These are phyloP conservation scores for Trachelus iudaicus DNA, from an alignment of 2,888 invertebrate genomes.

Conservation along the genomic window DNA sequence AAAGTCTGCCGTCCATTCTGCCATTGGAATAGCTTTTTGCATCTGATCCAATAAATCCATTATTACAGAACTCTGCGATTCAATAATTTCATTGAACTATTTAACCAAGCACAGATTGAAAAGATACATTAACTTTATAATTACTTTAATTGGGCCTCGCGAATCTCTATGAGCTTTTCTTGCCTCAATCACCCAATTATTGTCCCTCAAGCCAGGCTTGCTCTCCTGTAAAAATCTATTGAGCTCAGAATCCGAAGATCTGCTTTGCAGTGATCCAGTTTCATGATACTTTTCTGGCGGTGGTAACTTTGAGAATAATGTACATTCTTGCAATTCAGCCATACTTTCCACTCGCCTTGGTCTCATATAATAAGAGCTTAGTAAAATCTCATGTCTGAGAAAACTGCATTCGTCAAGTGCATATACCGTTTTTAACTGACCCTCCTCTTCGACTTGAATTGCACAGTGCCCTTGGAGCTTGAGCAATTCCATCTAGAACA, in stretches of 20 bases:
- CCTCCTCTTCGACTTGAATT: constrained; percentile 35
- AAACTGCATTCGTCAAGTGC: constrained; percentile 53
- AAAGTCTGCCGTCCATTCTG: constrained; percentile 55
- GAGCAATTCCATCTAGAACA: constrained; percentile 47
- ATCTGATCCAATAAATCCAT: constrained; percentile 54
- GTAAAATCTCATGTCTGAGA: constrained; percentile 50
- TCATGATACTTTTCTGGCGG: constrained; percentile 33
- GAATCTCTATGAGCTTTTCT: constrained; percentile 51
- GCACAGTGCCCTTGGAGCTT: constrained; percentile 46
- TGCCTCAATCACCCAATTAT: constrained; percentile 53
- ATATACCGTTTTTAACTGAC: constrained; percentile 18
- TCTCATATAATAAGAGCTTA: constrained; percentile 47
- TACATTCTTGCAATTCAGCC: constrained; percentile 41
- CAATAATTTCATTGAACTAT: background rate
- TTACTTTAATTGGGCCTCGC: constrained; percentile 44
- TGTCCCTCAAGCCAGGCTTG: constrained; percentile 53
- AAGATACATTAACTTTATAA: background rate
- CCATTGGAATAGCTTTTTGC: constrained; percentile 58
- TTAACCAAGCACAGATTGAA: background rate
- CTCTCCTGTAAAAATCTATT: constrained; percentile 44
- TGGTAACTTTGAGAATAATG: constrained; percentile 49
- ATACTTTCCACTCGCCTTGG: constrained; percentile 33
- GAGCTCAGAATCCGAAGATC: constrained; percentile 41
- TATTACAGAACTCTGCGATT: constrained; percentile 46
- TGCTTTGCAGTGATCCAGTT: background rate